Evolutionary conservation across 92 coral and sea anemone species (phyloP).

Genomic region (Bergia sp.): DNA sequence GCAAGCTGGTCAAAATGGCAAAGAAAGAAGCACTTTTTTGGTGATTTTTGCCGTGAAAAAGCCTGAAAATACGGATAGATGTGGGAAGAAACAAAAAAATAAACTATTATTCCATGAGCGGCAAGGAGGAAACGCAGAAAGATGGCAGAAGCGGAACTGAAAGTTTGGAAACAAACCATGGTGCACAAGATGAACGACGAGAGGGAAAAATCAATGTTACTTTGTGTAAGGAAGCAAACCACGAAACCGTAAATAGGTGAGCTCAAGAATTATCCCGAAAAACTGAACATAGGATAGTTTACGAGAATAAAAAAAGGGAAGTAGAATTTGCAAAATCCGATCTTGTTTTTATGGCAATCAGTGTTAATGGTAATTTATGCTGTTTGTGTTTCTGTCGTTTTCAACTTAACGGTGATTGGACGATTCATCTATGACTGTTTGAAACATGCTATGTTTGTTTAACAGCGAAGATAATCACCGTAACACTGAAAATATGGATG

Average conservation of each 20-base stretch:
- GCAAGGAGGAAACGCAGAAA: constrained; percentile 35
- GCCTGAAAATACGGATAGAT: constrained; percentile 27
- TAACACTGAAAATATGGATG: not conserved
- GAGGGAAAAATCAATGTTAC: constrained; percentile 21
- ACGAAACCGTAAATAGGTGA: constrained; percentile 5
- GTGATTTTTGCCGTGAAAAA: constrained; percentile 13
- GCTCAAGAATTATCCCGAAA: not conserved
- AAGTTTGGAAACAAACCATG: constrained; percentile 20
- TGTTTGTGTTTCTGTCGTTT: not conserved
- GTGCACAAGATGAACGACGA: constrained; percentile 17
- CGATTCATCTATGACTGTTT: not conserved
- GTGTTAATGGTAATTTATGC: not conserved
- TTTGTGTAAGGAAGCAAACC: constrained; percentile 19
- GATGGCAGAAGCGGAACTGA: constrained; percentile 34
- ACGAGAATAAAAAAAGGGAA: not conserved
- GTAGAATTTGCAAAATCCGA: not conserved
- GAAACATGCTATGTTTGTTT: constrained; percentile 7
- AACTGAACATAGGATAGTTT: not conserved
- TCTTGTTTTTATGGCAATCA: constrained; percentile 10
- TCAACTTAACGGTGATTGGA: not conserved
- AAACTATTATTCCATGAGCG: constrained; percentile 46
- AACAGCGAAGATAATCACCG: not conserved
- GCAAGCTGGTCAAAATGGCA: not conserved
- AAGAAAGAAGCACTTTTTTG: constrained; percentile 15
- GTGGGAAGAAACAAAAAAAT: constrained; percentile 32